Evolutionary conservation across 2,888 invertebrate species (phyloP).

Genomic region (Sinhomidia bicolor): DNA sequence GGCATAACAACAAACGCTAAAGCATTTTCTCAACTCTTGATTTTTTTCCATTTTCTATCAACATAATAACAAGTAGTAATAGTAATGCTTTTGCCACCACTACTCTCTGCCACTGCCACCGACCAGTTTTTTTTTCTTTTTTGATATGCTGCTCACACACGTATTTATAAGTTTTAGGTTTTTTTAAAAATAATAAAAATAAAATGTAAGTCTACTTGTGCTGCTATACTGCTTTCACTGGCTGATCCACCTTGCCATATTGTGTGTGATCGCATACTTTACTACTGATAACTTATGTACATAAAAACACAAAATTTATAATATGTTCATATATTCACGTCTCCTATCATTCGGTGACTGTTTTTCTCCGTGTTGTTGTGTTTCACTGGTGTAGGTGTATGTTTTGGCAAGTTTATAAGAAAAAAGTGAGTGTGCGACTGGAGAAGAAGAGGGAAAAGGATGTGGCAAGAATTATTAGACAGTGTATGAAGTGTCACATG

Average conservation of each 20-base stretch:
- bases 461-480: slow-evolving; percentile 73
- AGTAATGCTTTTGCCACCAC: too few species aligned
- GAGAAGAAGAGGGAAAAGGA: slow-evolving; percentile 31
- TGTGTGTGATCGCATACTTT: too few species aligned
- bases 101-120: neutral
- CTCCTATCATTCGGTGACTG: neutral
- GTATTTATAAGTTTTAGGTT: slow-evolving; percentile 37
- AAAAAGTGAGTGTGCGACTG: slow-evolving; percentile 30
- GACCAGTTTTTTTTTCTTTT: neutral
- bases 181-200: slow-evolving; percentile 13
- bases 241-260: neutral
- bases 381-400: neutral
- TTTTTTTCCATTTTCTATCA: slow-evolving; percentile 15
- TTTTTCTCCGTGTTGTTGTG: neutral
- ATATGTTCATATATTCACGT: neutral
- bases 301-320: neutral
- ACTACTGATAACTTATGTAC: slow-evolving; percentile 26
- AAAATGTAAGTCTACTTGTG: too few species aligned
- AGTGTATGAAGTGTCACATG: slow-evolving; percentile 62
- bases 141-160: neutral
- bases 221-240: slow-evolving; percentile 8
- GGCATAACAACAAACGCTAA: neutral
- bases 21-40: neutral
- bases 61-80: neutral
- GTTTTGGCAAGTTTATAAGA: slow-evolving; percentile 15